Percentiles rank a stretch among this genome's conserved stretches.
Evolutionary conservation across 2,113 vertebrate species (phyloP).

Genomic region (Chloropsis cyanopogon): DNA sequence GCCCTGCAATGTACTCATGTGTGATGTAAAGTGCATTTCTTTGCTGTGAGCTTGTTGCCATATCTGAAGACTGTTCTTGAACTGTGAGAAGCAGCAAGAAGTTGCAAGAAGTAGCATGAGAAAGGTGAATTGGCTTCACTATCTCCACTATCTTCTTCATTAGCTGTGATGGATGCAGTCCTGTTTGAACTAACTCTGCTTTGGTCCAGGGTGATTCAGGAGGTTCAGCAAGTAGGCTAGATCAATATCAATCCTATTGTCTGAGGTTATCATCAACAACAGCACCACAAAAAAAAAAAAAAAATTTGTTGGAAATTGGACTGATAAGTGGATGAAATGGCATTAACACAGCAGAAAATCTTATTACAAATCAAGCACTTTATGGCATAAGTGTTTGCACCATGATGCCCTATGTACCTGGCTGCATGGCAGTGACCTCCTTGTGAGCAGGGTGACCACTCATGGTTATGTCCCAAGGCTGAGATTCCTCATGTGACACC

Average conservation of each 20-base stretch:
- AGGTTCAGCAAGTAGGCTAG: not conserved
- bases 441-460: not conserved
- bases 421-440: not conserved
- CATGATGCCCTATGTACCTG: not conserved
- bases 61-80: not conserved
- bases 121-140: not conserved
- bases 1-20: not conserved
- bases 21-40: not conserved
- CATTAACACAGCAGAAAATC: not conserved
- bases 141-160: not conserved
- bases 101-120: not conserved
- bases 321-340: not conserved
- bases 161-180: not conserved
- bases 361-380: not conserved
- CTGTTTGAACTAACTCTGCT: not conserved
- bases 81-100: not conserved
- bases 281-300: not conserved
- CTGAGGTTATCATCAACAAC: not conserved
- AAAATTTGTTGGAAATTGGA: not conserved
- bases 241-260: not conserved
- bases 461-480: not conserved
- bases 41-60: not conserved
- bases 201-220: not conserved
- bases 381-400: not conserved
- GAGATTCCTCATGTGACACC: not conserved